Evolutionary conservation across 2,113 vertebrate species (phyloP), one percentile per base, ranked within the genome.

Genomic region (Illadopsis cleaveri): DNA sequence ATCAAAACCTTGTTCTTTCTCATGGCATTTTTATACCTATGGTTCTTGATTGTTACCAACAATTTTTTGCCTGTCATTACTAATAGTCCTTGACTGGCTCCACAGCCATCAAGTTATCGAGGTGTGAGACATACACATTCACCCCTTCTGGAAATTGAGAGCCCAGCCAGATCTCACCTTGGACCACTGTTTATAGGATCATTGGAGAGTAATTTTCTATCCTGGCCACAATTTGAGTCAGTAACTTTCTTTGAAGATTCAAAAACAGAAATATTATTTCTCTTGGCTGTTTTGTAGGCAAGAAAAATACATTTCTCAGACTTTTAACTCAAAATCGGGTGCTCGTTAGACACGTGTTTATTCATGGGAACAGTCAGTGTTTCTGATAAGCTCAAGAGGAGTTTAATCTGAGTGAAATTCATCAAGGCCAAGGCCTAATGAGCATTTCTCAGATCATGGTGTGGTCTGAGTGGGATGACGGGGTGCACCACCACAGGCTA

Each of bases 71-170:
- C 18, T 76, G 17, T 42, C 56, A 25, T 35, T 35, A 35, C 8
- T 66, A 17, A 31, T 27, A 35, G 44, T 42, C 21, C 16, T 50
- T 50, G 24, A 11, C 9, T 68, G 31, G 25, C 21, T 66, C 31
- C 31, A 31, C 31, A 50, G 20, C 10, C 8, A 21, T 42, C 11
- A 9, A 22, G 21, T 50, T 58, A 58, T 11, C 1, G 0, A 13
- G 15, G 9, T 58, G 48, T 44, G 53, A 66, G 51, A 58, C 17
- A 15, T 35, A 35, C 31, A 58, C 7, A 44, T 50, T 66, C 21
- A n/a, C 8, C 31, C 35, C 16, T 50, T 58, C 71, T 58, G 35
- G 35, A 35, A 57, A 42, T 3, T 24, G 11, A 35, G 71, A 42
- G 9, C 27, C 44, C 37, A 31, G 22, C 57, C 2, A 5, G 31